A percentile compares a stretch with the other conserved stretches of the same genome.
Conservation (phyloP, 2,888 invertebrate genomes). For the Acrobeloides nanus region DNA sequence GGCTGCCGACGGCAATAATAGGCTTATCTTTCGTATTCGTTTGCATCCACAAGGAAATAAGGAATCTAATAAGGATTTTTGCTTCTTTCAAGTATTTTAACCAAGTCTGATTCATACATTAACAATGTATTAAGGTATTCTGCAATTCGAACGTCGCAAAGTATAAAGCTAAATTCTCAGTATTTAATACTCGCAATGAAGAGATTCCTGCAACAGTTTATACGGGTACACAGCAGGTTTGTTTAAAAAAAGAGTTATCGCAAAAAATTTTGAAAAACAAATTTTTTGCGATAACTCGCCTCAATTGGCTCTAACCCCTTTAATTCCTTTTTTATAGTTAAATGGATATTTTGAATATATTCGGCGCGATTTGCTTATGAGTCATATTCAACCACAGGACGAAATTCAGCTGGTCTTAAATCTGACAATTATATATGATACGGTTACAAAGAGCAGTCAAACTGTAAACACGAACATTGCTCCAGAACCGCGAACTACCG, state of each 20-base stretch:
- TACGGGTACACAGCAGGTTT: conserved; percentile 52
- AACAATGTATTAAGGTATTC: conserved; percentile 28
- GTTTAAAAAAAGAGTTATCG: too few relatives aligned
- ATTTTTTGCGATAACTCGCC: not conserved
- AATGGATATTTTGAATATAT: conserved; percentile 54
- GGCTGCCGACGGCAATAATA: conserved; percentile 13
- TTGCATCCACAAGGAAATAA: conserved; percentile 54
- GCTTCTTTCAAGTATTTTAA: conserved; percentile 48
- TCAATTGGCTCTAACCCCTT: not conserved
- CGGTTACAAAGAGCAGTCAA: conserved; percentile 43
- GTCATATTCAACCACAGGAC: conserved; percentile 35
- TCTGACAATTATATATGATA: conserved; percentile 50
- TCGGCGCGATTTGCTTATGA: conserved; percentile 45
- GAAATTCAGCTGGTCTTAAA: conserved; percentile 44
- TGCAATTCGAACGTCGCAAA: conserved; percentile 30
- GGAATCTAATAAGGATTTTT: conserved; percentile 53
- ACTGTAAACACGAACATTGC: conserved; percentile 9
- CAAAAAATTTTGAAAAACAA: conserved; percentile 7
- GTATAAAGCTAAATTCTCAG: conserved; percentile 47
- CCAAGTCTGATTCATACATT: not conserved
- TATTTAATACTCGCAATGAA: conserved; percentile 44
- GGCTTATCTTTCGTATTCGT: conserved; percentile 45
- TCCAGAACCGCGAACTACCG: conserved; percentile 26
- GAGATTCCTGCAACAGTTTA: conserved; percentile 53
- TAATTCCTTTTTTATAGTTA: conserved; percentile 26